These are phyloP conservation scores for Tragelaphus buxtoni DNA, from an alignment of 2,113 vertebrate genomes.

Conservation along the genomic window DNA sequence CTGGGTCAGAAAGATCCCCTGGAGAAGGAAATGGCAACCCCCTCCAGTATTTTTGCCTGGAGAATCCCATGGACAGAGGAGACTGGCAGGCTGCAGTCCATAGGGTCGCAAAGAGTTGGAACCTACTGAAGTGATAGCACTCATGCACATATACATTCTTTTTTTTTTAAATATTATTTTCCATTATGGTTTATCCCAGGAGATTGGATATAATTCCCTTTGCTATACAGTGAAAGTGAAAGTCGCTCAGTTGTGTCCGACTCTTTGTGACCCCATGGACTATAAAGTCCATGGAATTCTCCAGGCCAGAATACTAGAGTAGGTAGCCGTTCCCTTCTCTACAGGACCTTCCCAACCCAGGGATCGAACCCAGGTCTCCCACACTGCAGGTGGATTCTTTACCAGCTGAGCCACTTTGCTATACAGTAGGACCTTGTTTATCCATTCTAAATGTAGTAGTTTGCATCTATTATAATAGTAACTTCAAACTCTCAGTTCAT, in stretches of 20 bases:
- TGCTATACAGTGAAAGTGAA: not conserved
- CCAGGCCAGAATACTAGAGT: not conserved
- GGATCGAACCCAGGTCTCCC: not conserved
- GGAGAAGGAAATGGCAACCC: not conserved
- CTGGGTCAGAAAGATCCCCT: not conserved
- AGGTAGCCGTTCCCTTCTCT: not conserved
- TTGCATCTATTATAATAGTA: not conserved
- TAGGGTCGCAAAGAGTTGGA: not conserved
- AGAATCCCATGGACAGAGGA: not conserved
- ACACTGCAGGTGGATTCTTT: not conserved
- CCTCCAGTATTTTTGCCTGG: not conserved
- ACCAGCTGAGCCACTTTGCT: not conserved
- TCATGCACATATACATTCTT: not conserved
- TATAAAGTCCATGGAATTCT: not conserved
- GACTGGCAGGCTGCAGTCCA: not conserved
- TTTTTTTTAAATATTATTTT: not conserved
- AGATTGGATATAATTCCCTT: not conserved
- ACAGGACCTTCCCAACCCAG: not conserved
- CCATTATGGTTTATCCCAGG: not conserved
- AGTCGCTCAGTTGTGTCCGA: fast-evolving
- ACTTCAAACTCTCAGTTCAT: not conserved
- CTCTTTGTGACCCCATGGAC: not conserved
- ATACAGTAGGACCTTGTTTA: not conserved
- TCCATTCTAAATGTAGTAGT: not conserved
- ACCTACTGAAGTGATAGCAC: not conserved